Percentiles rank a stretch among this genome's conserved stretches.
Conservation (phyloP, 2,113 vertebrate genomes). For the Myotis lucifugus region DNA sequence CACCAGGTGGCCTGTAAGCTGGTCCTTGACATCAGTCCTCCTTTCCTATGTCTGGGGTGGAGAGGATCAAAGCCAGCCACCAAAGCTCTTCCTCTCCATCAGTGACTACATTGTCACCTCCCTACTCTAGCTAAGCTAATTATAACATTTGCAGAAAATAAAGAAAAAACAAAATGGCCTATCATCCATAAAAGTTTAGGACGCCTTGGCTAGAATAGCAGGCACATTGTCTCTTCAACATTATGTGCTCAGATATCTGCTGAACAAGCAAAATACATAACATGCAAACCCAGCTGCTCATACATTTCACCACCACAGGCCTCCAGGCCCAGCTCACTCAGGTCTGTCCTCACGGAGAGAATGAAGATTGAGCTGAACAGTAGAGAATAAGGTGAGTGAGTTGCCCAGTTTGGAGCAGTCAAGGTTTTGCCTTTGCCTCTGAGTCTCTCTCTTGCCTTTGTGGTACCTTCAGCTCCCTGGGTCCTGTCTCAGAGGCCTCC, state of each 20-base stretch:
- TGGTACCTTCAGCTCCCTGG: background rate
- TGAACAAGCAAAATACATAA: background rate
- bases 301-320: background rate
- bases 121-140: background rate
- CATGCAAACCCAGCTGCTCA: background rate
- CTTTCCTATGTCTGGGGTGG: background rate
- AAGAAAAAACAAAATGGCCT: background rate
- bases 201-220: background rate
- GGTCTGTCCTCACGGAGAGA: background rate
- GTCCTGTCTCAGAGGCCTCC: background rate
- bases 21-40: background rate
- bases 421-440: background rate
- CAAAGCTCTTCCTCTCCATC: background rate
- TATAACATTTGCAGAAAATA: background rate
- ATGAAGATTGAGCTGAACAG: background rate
- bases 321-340: background rate
- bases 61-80: background rate
- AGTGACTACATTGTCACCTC: background rate
- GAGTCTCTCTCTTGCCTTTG: background rate
- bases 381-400: background rate
- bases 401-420: background rate
- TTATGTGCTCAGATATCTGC: background rate
- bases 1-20: background rate
- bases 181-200: background rate
- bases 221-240: background rate